Percentiles rank a stretch among this genome's conserved stretches.
phyloP scores from a whole-genome alignment of 2,797 vertebrate species.

The Rhinella marina region DNA sequence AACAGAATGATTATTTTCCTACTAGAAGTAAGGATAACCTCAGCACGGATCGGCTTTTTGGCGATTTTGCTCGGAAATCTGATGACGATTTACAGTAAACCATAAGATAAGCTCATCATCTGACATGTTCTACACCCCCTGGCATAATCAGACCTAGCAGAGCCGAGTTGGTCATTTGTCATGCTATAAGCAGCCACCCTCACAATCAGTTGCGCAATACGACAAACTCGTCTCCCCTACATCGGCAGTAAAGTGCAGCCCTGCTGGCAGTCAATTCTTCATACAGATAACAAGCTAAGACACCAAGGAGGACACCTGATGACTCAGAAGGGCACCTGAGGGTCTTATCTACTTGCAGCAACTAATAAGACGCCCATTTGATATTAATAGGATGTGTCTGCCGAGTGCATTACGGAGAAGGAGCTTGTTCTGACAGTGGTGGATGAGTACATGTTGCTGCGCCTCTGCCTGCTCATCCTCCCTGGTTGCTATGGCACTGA shows the following conservation, averaged over 20 bases:
- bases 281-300: background rate
- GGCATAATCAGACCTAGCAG: no score
- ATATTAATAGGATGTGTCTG: background rate
- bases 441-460: slow-evolving; percentile 8
- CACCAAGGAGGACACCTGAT: background rate
- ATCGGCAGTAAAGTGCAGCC: background rate
- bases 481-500: slow-evolving; percentile 52
- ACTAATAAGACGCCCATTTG: background rate
- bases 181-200: no score
- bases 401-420: background rate
- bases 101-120: no score
- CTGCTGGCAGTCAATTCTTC: background rate
- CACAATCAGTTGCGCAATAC: background rate
- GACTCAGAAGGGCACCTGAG: background rate
- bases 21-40: background rate
- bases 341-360: no score
- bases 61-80: background rate
- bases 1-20: background rate
- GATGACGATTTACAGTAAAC: background rate
- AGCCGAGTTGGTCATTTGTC: no score
- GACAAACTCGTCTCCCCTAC: background rate
- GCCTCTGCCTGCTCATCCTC: slow-evolving; percentile 62
- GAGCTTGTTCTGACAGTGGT: slow-evolving; percentile 15
- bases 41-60: background rate
- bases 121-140: no score